A percentile compares a stretch with the other conserved stretches of the same genome.
Evolutionary conservation across 2,888 invertebrate species (phyloP).

Genomic region (Dynastes maya): DNA sequence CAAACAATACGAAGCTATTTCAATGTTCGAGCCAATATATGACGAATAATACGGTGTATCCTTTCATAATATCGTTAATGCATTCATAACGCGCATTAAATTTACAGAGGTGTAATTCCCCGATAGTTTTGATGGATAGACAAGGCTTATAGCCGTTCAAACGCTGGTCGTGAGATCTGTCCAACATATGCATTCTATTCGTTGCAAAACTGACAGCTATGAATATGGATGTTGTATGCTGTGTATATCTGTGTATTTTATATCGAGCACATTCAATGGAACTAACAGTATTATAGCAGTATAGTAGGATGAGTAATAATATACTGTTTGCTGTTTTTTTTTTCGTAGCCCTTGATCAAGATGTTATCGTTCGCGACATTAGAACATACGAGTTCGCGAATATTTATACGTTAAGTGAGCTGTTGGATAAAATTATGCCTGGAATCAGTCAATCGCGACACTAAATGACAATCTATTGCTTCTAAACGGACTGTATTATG

Average conservation of each 20-base stretch:
- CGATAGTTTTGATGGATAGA: slow-evolving; percentile 31
- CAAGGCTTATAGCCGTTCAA: slow-evolving; percentile 3
- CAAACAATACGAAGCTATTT: slow-evolving; percentile 4
- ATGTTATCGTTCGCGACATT: slow-evolving; percentile 6
- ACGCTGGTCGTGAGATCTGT: slow-evolving; percentile 54
- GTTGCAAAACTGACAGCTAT: slow-evolving; percentile 55
- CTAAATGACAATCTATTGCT: slow-evolving; percentile 8
- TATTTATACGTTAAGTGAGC: background rate
- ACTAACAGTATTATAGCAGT: slow-evolving; percentile 21
- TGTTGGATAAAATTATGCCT: background rate
- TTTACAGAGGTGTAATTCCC: slow-evolving; percentile 17
- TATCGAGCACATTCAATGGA: slow-evolving; percentile 32
- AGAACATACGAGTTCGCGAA: background rate
- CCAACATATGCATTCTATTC: slow-evolving; percentile 44
- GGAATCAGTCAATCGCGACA: slow-evolving; percentile 9
- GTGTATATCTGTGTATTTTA: slow-evolving; percentile 36
- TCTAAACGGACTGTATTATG: background rate
- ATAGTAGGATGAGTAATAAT: slow-evolving; percentile 5
- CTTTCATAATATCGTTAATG: slow-evolving; percentile 5
- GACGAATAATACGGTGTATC: slow-evolving; percentile 2
- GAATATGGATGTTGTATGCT: slow-evolving; percentile 30
- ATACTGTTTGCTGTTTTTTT: background rate
- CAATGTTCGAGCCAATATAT: slow-evolving; percentile 1
- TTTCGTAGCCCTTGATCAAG: slow-evolving; percentile 12
- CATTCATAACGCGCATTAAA: slow-evolving; percentile 3